phyloP scores from a whole-genome alignment of 1,140 invertebrate genomes.

The Ericerus pela region DNA sequence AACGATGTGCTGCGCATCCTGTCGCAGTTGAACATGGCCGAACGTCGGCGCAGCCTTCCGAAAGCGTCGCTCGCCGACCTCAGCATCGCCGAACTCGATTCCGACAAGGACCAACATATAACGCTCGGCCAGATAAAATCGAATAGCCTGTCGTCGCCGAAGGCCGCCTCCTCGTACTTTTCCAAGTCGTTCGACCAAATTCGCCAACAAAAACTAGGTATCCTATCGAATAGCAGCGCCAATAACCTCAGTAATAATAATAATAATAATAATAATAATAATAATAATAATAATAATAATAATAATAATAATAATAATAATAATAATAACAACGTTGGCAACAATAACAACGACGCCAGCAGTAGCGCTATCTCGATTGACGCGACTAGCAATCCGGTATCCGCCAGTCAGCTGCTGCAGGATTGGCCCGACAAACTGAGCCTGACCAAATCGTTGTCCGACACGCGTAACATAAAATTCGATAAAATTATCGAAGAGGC shows the following conservation, averaged over 20 bases:
- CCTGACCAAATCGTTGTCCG: background rate
- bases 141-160: background rate
- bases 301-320: too few relatives aligned
- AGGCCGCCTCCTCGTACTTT: background rate
- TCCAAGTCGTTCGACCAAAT: conserved; percentile 10
- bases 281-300: too few relatives aligned
- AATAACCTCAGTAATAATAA: too few relatives aligned
- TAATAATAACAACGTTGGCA: conserved; percentile 31
- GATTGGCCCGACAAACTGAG: too few relatives aligned
- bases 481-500: conserved; percentile 6
- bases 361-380: too few relatives aligned
- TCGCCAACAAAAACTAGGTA: conserved; percentile 18
- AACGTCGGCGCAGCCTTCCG: conserved; percentile 31
- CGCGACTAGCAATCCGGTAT: too few relatives aligned
- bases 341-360: background rate
- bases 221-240: conserved; percentile 28
- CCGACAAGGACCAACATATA: background rate
- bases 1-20: conserved; percentile 48
- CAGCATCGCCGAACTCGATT: background rate
- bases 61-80: conserved; percentile 17
- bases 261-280: too few relatives aligned
- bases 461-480: conserved; percentile 2
- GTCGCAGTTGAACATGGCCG: conserved; percentile 36
- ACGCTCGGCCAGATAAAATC: background rate
- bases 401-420: too few relatives aligned